phyloP scores from a whole-genome alignment of 2,888 invertebrate species.

The Amiota communis region DNA sequence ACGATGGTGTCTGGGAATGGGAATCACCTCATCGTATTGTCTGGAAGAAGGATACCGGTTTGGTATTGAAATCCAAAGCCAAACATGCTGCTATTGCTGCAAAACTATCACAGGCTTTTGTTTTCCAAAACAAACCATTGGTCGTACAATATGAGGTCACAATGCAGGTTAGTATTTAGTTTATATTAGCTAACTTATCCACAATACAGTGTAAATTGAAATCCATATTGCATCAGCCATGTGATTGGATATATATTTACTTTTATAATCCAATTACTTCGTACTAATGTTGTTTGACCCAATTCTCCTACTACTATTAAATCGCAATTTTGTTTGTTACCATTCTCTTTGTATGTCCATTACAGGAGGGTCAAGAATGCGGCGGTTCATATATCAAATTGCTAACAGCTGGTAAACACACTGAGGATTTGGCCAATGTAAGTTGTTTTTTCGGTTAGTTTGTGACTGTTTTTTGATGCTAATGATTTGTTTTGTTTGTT shows the following conservation, averaged over 20 bases:
- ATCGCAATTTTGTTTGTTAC: constrained; percentile 13
- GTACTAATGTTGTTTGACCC: constrained; percentile 50
- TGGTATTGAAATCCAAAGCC: constrained; percentile 94
- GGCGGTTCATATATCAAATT: constrained; percentile 98
- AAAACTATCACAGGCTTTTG: constrained; percentile 83
- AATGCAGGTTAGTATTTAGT: constrained; percentile 77
- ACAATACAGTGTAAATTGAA: too few relatives aligned
- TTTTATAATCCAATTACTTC: constrained; percentile 59
- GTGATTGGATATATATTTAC: constrained; percentile 35
- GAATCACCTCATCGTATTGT: constrained; percentile 85
- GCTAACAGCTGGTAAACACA: constrained; percentile 81
- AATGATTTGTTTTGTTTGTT: constrained; percentile 23
- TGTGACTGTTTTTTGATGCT: background rate
- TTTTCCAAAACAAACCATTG: constrained; percentile 86
- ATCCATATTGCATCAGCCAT: constrained; percentile 57
- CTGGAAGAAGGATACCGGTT: constrained; percentile 87
- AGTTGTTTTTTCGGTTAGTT: constrained; percentile 33
- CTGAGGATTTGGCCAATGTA: constrained; percentile 81
- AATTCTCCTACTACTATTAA: constrained; percentile 43
- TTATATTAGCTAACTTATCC: background rate
- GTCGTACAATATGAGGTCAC: constrained; percentile 95
- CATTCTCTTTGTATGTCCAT: constrained; percentile 16
- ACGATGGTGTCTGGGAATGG: constrained; percentile 85
- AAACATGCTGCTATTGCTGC: constrained; percentile 96
- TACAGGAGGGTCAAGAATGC: constrained; percentile 95